Evolutionary conservation across 1,140 invertebrate genomes (phyloP).

Genomic region (Eupeodes corollae): DNA sequence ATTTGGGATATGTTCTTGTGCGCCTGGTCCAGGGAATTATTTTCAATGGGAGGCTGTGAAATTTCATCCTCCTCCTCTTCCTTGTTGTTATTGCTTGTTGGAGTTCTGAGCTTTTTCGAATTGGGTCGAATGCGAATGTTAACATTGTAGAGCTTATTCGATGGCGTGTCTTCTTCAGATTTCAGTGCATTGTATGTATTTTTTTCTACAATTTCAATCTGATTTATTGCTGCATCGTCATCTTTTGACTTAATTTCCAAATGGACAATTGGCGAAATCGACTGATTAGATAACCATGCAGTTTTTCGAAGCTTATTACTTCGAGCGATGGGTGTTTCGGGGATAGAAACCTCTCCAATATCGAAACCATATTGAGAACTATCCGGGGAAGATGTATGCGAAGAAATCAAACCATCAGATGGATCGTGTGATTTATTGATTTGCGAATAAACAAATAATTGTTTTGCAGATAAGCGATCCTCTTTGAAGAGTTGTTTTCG

Average conservation of each 20-base stretch:
- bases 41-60: too few species aligned
- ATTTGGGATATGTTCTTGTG: background rate
- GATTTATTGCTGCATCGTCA: background rate
- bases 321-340: constrained; percentile 3
- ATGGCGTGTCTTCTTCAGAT: background rate
- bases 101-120: background rate
- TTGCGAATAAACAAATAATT: too few species aligned
- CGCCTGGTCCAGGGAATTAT: background rate
- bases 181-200: background rate
- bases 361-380: background rate
- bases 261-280: background rate
- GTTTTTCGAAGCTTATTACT: constrained; percentile 5
- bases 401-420: too few species aligned
- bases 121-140: background rate
- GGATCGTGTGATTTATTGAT: too few species aligned
- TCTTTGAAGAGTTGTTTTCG: too few species aligned
- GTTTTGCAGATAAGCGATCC: too few species aligned
- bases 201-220: background rate
- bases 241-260: background rate
- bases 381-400: background rate
- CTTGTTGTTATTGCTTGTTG: background rate
- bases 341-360: constrained; percentile 1
- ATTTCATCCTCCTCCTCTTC: too few species aligned
- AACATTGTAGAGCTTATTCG: background rate
- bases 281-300: constrained; percentile 5